Percentiles rank a stretch among this genome's conserved stretches.
These are phyloP conservation scores for human (Homo sapiens) DNA, from an alignment of 2,113 vertebrate genomes.

Conservation along the genomic window DNA sequence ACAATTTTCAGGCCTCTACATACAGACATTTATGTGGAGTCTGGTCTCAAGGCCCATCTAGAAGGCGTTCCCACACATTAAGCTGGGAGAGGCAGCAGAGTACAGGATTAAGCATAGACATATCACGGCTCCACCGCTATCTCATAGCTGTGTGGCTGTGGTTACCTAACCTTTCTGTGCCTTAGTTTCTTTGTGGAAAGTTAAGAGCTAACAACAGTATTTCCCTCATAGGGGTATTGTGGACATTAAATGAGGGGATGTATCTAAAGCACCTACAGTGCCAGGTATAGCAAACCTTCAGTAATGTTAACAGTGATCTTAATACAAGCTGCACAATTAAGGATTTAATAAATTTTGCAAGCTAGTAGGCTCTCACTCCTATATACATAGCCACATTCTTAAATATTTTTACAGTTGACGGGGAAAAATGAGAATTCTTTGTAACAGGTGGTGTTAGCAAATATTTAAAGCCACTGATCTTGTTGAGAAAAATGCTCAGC, in stretches of 20 bases:
- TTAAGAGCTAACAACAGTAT: background rate
- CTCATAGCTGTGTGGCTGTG: background rate
- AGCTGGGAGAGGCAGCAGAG: background rate
- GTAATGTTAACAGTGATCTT: background rate
- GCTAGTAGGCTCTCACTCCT: background rate
- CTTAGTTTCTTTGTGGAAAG: background rate
- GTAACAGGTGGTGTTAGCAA: background rate
- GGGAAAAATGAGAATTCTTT: background rate
- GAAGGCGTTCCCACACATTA: background rate
- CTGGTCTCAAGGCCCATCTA: background rate
- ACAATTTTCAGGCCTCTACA: background rate
- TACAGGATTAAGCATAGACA: background rate
- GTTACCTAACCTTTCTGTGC: background rate
- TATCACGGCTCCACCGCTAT: fast-evolving
- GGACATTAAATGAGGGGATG: background rate
- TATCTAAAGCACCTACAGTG: background rate
- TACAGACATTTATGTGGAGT: background rate
- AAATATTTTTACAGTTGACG: background rate
- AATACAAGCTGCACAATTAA: background rate
- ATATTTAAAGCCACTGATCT: background rate
- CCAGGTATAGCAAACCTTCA: background rate
- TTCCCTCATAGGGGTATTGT: background rate
- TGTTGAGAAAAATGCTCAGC: background rate
- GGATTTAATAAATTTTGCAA: background rate
- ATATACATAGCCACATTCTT: background rate